phyloP scores from a whole-genome alignment of 2,113 vertebrate genomes.

The Catharus minimus region DNA sequence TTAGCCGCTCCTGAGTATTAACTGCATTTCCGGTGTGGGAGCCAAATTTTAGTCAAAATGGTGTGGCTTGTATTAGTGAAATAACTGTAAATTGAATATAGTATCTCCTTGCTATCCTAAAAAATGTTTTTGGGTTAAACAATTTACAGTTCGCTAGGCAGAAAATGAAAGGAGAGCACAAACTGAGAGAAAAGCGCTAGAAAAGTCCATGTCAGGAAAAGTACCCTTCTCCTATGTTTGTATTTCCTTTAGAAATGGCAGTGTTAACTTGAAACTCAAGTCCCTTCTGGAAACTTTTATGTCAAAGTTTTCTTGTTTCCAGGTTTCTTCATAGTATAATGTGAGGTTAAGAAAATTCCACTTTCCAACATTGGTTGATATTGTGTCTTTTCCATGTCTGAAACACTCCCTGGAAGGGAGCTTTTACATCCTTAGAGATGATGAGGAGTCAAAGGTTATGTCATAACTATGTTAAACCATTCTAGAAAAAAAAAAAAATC shows the following conservation, averaged over 20 bases:
- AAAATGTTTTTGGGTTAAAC: not conserved
- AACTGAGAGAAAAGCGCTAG: not conserved
- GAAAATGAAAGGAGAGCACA: not conserved
- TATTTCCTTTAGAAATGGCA: not conserved
- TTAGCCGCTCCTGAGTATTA: no score
- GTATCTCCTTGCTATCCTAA: not conserved
- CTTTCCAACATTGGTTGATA: not conserved
- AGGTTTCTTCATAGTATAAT: not conserved
- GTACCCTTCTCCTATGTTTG: not conserved
- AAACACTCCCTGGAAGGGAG: not conserved
- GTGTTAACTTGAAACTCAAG: not conserved
- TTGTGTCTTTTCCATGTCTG: not conserved
- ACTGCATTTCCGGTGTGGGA: no score
- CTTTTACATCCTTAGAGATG: not conserved
- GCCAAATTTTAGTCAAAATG: no score
- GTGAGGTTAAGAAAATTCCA: not conserved
- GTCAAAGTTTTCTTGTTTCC: not conserved
- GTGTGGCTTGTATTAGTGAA: no score
- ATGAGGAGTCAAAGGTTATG: not conserved
- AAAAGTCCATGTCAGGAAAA: not conserved
- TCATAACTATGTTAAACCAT: not conserved
- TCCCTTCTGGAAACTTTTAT: not conserved
- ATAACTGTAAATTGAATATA: not conserved
- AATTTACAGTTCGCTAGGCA: not conserved
- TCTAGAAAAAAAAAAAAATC: not conserved